Percentiles rank a stretch among this genome's conserved stretches.
These are phyloP conservation scores for Trichogramma pretiosum DNA, from an alignment of 1,140 invertebrate species.

Conservation along the genomic window DNA sequence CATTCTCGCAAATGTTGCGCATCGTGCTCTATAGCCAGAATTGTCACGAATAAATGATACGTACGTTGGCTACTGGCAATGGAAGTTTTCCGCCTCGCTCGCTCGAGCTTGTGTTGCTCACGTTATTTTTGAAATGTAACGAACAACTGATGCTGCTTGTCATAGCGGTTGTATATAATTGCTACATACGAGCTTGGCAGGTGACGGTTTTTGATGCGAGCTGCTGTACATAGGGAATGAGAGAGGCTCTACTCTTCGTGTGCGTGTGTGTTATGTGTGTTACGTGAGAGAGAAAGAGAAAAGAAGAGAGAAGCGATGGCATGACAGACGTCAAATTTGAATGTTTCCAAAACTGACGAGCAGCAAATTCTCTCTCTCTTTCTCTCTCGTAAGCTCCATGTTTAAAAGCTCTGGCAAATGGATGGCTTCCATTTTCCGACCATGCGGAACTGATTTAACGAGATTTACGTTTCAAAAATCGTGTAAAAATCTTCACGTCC, in stretches of 20 bases:
- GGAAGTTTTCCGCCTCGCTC: not conserved
- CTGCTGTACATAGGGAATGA: too few relatives aligned
- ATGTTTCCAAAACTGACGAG: conserved; percentile 35
- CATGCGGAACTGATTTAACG: conserved; percentile 32
- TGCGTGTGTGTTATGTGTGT: too few relatives aligned
- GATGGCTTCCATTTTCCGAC: conserved; percentile 23
- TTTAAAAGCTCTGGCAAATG: too few relatives aligned
- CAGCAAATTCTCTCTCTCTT: not conserved
- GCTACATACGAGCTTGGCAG: conserved; percentile 28
- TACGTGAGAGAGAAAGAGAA: too few relatives aligned
- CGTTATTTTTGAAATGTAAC: conserved; percentile 11
- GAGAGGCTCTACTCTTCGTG: too few relatives aligned
- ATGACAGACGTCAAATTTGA: conserved; percentile 39
- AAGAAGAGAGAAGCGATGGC: too few relatives aligned
- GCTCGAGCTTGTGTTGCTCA: not conserved
- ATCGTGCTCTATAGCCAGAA: too few relatives aligned
- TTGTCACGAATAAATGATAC: too few relatives aligned
- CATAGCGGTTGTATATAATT: conserved; percentile 28
- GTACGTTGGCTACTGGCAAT: too few relatives aligned
- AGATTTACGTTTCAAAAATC: conserved; percentile 25
- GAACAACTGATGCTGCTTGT: conserved; percentile 21
- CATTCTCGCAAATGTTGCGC: too few relatives aligned
- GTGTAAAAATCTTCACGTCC: conserved; percentile 24
- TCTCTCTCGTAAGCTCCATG: too few relatives aligned
- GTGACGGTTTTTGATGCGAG: conserved; percentile 36